Conservation (phyloP, 2,888 invertebrate species). For the Trissoscelio sp. region DNA sequence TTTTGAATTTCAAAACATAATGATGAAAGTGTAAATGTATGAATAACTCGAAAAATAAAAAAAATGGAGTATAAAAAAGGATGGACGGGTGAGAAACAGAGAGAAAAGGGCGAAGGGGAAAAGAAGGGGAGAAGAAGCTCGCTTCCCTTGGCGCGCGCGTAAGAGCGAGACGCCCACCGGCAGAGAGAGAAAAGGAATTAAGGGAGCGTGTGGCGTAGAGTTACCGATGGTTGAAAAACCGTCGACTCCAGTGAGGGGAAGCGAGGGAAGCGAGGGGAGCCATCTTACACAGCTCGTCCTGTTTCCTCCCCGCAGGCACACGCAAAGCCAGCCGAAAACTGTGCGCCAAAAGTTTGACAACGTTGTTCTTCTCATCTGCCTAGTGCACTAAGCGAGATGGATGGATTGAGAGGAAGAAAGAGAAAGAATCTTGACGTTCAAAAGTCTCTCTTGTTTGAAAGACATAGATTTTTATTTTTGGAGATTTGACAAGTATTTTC, state of each 20-base stretch:
- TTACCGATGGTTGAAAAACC: slow-evolving; percentile 50
- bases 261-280: slow-evolving; percentile 2
- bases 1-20: too few relatives aligned
- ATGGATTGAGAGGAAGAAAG: background rate
- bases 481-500: too few relatives aligned
- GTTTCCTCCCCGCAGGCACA: slow-evolving; percentile 25
- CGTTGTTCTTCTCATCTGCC: background rate
- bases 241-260: background rate
- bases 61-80: slow-evolving; percentile 1
- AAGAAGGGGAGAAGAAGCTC: slow-evolving; percentile 11
- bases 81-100: background rate
- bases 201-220: slow-evolving; percentile 46
- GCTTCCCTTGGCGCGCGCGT: slow-evolving; percentile 16
- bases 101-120: slow-evolving; percentile 34
- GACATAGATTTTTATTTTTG: too few relatives aligned
- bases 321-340: slow-evolving; percentile 2
- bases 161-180: slow-evolving; percentile 18
- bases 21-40: too few relatives aligned
- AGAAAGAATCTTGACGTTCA: background rate
- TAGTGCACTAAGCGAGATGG: background rate
- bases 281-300: slow-evolving; percentile 41
- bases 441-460: too few relatives aligned
- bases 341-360: slow-evolving; percentile 33
- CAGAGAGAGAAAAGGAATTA: slow-evolving; percentile 32
- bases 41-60: background rate